Percentiles rank a stretch among this genome's conserved stretches.
phyloP scores from a whole-genome alignment of 1,140 invertebrate species.

The Meteorus sp. region DNA sequence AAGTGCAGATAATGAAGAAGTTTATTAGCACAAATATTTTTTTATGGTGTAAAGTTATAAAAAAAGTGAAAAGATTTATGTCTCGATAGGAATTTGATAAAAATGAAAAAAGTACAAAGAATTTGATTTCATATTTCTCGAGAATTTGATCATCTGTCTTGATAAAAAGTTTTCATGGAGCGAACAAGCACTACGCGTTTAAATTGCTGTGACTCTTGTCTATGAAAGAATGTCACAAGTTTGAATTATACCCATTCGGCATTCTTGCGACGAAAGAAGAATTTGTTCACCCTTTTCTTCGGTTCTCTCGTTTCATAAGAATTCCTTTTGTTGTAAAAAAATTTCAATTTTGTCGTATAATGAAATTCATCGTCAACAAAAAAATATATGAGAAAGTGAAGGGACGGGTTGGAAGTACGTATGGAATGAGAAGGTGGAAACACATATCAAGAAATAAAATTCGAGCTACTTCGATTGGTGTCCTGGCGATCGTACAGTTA shows the following conservation, averaged over 20 bases:
- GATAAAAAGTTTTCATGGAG: constrained; percentile 2
- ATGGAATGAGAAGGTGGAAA: too few species aligned
- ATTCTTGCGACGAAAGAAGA: constrained; percentile 9
- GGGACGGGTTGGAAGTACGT: too few species aligned
- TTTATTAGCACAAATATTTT: too few species aligned
- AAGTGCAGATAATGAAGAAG: too few species aligned
- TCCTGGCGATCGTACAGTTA: too few species aligned
- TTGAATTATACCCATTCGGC: constrained; percentile 24
- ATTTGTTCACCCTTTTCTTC: constrained; percentile 1
- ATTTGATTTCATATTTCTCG: too few species aligned
- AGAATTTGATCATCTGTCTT: not conserved
- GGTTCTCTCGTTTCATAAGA: constrained; percentile 3
- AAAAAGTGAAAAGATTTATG: too few species aligned
- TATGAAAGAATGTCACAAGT: constrained; percentile 9
- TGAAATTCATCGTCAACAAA: not conserved
- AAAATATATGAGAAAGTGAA: not conserved
- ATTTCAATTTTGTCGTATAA: not conserved
- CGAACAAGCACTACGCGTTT: not conserved
- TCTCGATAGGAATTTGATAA: too few species aligned
- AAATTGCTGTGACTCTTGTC: constrained; percentile 22
- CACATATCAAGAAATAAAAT: too few species aligned
- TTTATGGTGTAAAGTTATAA: too few species aligned
- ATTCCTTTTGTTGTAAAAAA: constrained; percentile 3
- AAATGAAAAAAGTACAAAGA: not conserved
- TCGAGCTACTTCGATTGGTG: too few species aligned